Evolutionary conservation across 2,888 invertebrate species (phyloP), one percentile per base, ranked within the genome.

Genomic region (Pogonocherus hispidulus): DNA sequence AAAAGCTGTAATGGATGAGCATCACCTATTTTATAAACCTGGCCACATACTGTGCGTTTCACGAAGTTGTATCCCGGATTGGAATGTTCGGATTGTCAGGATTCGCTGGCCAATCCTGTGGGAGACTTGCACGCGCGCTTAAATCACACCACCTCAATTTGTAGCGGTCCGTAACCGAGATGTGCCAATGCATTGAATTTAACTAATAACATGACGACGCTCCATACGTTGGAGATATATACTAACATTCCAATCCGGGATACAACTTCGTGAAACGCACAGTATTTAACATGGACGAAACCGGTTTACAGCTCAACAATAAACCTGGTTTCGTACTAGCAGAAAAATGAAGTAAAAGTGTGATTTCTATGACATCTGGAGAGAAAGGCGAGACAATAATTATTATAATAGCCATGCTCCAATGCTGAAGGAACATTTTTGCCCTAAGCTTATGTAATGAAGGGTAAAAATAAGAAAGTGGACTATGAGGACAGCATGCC

Each of bases 371-470:
- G 4, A 41, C 41, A n/a, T 41, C 41, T n/a, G 41, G 41, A 11
- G 77, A 79, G 74, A 78, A 72, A 66, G 80, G 79, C 3, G 80
- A 84, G 74, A 83, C 80, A 0, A 74, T 80, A 49, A n/a, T n/a
- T n/a, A n/a, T n/a, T 22, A 51, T 84, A 3, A 74, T 82, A 22
- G 80, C n/a, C 77, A 2, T 83, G 82, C 63, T 83, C 81, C 67
- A 84, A 81, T 74, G 84, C 80, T 8, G 77, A 78, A 65, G 81
- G 82, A 14, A 63, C 35, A 18, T 80, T 80, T 71, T 49, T 82
- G 16, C 80, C 81, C 4, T 79, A 79, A 5, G 74, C 68, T 22
- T 67, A 74, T 14, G 72, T 82, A 52, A 70, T 80, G 47, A 79
- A 80, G 71, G 80, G 81, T 2, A 77, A 79, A 69, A 75, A 76